Conservation (phyloP, 1,140 invertebrate species). For the Pachyrhynchus sulphureomaculatus region DNA sequence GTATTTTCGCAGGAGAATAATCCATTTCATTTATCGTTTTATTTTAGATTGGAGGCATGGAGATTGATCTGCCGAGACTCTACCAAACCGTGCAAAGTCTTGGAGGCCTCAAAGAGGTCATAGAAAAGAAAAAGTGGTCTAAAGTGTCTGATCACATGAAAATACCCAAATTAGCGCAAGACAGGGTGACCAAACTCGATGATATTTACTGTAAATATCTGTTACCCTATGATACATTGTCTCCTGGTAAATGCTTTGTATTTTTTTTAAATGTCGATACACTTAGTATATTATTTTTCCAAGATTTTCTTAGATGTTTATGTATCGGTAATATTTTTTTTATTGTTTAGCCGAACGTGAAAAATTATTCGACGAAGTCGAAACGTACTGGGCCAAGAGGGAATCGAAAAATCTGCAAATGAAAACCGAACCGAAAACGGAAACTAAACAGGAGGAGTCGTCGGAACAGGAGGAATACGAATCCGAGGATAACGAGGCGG, state of each 20-base stretch:
- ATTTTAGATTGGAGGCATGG: constrained; percentile 78
- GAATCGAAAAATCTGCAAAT: constrained; percentile 56
- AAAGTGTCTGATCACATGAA: constrained; percentile 86
- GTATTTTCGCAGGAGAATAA: too few species aligned
- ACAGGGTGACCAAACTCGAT: constrained; percentile 83
- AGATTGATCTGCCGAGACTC: constrained; percentile 84
- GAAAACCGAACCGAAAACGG: constrained; percentile 57
- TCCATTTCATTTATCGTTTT: too few species aligned
- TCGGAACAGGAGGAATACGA: constrained; percentile 61
- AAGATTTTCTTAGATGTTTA: not conserved
- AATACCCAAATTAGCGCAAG: constrained; percentile 80
- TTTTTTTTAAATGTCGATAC: not conserved
- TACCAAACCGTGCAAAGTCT: constrained; percentile 83
- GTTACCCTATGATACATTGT: constrained; percentile 85
- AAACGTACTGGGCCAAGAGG: constrained; percentile 70
- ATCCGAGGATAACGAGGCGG: constrained; percentile 66
- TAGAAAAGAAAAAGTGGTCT: constrained; percentile 89
- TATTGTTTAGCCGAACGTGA: constrained; percentile 65
- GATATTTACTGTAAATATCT: constrained; percentile 93
- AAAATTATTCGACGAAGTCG: constrained; percentile 73
- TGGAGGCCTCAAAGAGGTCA: constrained; percentile 85
- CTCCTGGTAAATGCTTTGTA: constrained; percentile 58
- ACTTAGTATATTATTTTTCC: not conserved
- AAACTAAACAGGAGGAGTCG: constrained; percentile 58
- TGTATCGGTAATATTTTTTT: constrained; percentile 18